Conservation (phyloP, 30 jellyfish, hydroid and myxozoan genomes). For the Aurelia aurita region DNA sequence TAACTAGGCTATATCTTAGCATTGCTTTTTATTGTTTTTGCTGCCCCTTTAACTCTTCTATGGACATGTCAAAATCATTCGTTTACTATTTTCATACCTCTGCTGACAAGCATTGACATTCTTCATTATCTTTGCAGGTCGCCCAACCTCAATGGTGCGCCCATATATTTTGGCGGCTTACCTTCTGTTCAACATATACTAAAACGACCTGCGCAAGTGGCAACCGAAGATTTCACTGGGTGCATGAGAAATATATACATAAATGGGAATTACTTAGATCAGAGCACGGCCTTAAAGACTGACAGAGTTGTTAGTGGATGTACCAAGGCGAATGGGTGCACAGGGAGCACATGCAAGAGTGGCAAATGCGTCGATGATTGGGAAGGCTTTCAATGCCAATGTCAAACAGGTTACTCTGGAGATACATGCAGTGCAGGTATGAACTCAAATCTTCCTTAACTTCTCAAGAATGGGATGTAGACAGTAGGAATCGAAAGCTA, state of each 20-base stretch:
- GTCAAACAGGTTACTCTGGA: constrained; percentile 75
- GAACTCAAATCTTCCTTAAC: neutral
- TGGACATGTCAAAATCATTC: no score
- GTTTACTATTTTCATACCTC: no score
- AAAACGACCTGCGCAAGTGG: constrained; percentile 40
- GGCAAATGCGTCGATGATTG: constrained; percentile 82
- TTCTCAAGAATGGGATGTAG: no score
- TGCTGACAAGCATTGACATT: no score
- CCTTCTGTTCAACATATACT: constrained; percentile 33
- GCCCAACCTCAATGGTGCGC: constrained; percentile 64
- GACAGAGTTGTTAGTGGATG: constrained; percentile 74
- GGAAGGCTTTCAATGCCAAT: constrained; percentile 73
- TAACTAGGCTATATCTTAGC: no score
- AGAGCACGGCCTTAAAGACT: constrained; percentile 23
- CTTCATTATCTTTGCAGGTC: constrained; percentile 7
- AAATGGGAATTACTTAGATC: constrained; percentile 37
- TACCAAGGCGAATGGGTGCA: constrained; percentile 49
- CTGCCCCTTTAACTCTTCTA: no score
- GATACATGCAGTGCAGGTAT: constrained; percentile 81
- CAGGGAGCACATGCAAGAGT: constrained; percentile 54
- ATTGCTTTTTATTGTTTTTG: no score
- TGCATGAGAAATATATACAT: constrained; percentile 68
- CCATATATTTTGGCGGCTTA: constrained; percentile 63
- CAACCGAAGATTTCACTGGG: constrained; percentile 68
- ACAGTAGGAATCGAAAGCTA: no score